Percentiles rank a stretch among this genome's conserved stretches.
phyloP scores from a whole-genome alignment of 2,888 invertebrate genomes.

The Melikaiella ostensackeni region DNA sequence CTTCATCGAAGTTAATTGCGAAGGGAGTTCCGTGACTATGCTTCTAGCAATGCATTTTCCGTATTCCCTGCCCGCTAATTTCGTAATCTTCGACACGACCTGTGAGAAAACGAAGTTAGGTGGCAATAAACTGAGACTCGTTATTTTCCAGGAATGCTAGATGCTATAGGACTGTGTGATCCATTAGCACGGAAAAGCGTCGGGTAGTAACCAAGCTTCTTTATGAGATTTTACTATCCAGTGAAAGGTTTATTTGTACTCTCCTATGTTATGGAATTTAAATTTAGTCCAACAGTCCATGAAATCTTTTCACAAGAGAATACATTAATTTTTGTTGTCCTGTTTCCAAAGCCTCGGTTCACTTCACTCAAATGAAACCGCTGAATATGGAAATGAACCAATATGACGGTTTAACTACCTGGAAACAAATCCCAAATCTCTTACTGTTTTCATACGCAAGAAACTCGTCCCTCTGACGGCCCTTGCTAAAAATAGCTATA shows the following conservation, averaged over 20 bases:
- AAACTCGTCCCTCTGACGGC: neutral
- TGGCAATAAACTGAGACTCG: slow-evolving; percentile 31
- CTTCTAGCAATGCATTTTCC: slow-evolving; percentile 47
- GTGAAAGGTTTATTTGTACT: neutral
- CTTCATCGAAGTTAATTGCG: slow-evolving; percentile 55
- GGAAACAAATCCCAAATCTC: neutral
- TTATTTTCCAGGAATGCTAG: slow-evolving; percentile 18
- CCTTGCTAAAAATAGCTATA: neutral
- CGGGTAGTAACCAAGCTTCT: neutral
- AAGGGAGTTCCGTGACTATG: slow-evolving; percentile 45
- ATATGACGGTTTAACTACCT: slow-evolving; percentile 1
- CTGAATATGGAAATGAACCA: slow-evolving; percentile 22
- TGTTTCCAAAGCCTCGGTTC: neutral
- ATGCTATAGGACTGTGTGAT: slow-evolving; percentile 9
- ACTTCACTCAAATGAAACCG: neutral
- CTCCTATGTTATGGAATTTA: neutral
- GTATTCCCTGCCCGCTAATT: slow-evolving; percentile 52
- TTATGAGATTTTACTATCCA: slow-evolving; percentile 9
- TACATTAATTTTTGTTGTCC: neutral
- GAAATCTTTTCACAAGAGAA: neutral
- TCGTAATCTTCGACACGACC: slow-evolving; percentile 46
- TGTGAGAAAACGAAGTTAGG: slow-evolving; percentile 41
- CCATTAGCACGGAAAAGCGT: neutral
- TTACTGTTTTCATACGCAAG: neutral
- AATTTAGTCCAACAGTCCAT: neutral